These are phyloP conservation scores for Esperia sulphurella DNA, from an alignment of 2,888 invertebrate species.

Conservation along the genomic window DNA sequence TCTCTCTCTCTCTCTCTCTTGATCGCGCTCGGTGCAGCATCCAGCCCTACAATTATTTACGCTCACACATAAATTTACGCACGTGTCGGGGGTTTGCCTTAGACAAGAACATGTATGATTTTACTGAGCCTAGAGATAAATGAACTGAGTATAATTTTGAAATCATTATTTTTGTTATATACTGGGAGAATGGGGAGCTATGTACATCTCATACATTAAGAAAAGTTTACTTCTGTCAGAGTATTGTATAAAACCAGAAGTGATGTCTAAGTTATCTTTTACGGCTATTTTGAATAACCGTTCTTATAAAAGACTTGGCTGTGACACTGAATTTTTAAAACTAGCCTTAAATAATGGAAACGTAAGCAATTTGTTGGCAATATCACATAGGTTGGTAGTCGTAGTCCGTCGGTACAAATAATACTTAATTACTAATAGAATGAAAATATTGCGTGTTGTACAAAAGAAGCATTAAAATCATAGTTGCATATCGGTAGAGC, in stretches of 20 bases:
- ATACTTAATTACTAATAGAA: constrained; percentile 8
- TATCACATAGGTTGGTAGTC: constrained; percentile 6
- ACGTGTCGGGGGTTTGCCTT: too few relatives aligned
- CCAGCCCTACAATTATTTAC: too few relatives aligned
- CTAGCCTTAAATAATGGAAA: background rate
- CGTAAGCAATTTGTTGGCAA: constrained; percentile 22
- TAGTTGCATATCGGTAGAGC: background rate
- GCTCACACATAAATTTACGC: too few relatives aligned
- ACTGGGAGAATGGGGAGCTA: background rate
- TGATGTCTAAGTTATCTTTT: too few relatives aligned
- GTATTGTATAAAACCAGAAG: too few relatives aligned
- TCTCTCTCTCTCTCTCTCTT: too few relatives aligned
- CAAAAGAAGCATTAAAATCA: background rate
- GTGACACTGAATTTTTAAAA: constrained; percentile 8
- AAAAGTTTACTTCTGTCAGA: background rate
- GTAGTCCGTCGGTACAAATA: constrained; percentile 12
- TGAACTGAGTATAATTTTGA: background rate
- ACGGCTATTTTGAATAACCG: background rate
- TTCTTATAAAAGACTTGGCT: background rate
- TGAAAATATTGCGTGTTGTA: constrained; percentile 2
- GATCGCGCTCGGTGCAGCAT: too few relatives aligned
- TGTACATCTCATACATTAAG: background rate
- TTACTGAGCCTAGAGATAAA: too few relatives aligned
- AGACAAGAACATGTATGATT: too few relatives aligned
- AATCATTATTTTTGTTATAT: background rate